A percentile compares a stretch with the other conserved stretches of the same genome.
phyloP scores from a whole-genome alignment of 2,113 vertebrate genomes.

The Sebastes schlegelii region DNA sequence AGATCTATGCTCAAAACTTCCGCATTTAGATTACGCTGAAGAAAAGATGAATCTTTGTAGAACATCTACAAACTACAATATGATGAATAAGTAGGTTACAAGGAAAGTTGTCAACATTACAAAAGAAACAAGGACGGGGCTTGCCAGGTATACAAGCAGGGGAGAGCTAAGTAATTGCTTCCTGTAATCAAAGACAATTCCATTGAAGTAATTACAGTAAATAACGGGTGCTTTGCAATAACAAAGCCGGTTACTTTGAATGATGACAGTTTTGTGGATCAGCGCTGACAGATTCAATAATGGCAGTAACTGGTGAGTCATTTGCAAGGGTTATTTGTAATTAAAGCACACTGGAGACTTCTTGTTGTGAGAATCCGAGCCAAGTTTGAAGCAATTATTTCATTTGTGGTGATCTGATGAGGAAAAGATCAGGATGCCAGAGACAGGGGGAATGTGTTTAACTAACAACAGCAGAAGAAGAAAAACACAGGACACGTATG shows the following conservation, averaged over 20 bases:
- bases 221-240: constrained; percentile 65
- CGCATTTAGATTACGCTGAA: constrained; percentile 14
- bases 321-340: constrained; percentile 65
- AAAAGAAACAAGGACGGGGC: constrained; percentile 14
- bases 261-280: constrained; percentile 69
- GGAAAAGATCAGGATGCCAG: constrained; percentile 44
- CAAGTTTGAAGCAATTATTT: constrained; percentile 62
- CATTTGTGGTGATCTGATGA: constrained; percentile 53
- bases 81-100: constrained; percentile 13
- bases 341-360: constrained; percentile 66
- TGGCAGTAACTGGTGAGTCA: constrained; percentile 70
- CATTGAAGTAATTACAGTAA: constrained; percentile 74
- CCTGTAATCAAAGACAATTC: constrained; percentile 76
- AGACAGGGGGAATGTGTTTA: constrained; percentile 34
- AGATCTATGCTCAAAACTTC: constrained; percentile 47
- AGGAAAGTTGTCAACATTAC: constrained; percentile 47
- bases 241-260: constrained; percentile 66
- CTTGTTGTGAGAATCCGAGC: constrained; percentile 51
- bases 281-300: constrained; percentile 67
- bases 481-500: background rate
- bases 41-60: background rate
- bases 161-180: constrained; percentile 73
- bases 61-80: background rate
- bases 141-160: constrained; percentile 65
- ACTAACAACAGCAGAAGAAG: constrained; percentile 17